phyloP scores from a whole-genome alignment of 37 sponge, comb jelly and placozoan genomes.

The Ephydatia muelleri region DNA sequence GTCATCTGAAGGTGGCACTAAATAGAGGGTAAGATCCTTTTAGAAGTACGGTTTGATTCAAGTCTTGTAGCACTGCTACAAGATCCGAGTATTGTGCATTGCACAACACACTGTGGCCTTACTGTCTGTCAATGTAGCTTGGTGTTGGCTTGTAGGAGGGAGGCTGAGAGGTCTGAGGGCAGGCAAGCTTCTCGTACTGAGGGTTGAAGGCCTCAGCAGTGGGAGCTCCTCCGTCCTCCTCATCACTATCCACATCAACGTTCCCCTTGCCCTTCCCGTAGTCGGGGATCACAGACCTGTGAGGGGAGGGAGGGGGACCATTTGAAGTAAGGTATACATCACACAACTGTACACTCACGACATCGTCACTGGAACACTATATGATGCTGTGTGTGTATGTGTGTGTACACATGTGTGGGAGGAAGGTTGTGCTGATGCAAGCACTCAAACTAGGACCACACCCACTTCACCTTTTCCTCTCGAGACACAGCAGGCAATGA shows the following conservation, averaged over 20 bases:
- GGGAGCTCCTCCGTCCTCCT: slow-evolving; percentile 2
- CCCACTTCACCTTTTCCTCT: slow-evolving; percentile 3
- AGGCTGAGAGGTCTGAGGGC: slow-evolving; percentile 47
- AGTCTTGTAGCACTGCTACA: no score
- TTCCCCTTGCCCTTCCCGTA: slow-evolving; percentile 51
- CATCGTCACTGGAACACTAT: no score
- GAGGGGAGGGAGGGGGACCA: not conserved
- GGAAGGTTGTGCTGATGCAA: not conserved
- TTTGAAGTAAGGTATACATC: no score
- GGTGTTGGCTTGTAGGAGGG: slow-evolving; percentile 74
- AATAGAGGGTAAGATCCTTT: no score
- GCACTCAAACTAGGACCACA: not conserved
- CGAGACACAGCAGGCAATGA: slow-evolving; percentile 16
- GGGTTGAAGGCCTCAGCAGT: slow-evolving; percentile 57
- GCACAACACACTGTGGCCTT: no score
- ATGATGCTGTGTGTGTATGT: no score
- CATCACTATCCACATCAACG: slow-evolving; percentile 40
- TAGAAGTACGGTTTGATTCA: no score
- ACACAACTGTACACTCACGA: no score
- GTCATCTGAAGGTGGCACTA: slow-evolving; percentile 27
- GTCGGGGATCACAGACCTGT: not conserved
- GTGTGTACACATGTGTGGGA: no score
- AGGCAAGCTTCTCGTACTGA: slow-evolving; percentile 62
- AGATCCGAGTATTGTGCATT: no score
- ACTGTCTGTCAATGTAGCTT: slow-evolving; percentile 32